Base-by-base conservation (phyloP, 2,888 invertebrate species). In the Meiosimyza decipiens region DNA sequence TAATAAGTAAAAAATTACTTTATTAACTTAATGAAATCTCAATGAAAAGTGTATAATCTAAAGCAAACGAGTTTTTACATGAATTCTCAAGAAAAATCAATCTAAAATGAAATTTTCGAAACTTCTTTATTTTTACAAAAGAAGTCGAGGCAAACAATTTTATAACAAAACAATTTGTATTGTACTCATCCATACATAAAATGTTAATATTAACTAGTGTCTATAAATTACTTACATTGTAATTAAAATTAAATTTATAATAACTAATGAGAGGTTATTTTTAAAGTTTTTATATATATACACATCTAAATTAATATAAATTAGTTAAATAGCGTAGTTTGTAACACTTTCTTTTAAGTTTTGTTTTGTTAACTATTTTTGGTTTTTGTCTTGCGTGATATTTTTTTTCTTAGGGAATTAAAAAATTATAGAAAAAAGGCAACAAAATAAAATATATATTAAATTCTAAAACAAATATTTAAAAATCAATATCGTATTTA, bases 31-130 rank as follows among this genome's bases (percentile, higher is more conserved):
- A 40, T 40, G 9, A 40, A 40, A 40, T 40, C 40, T 40, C 40
- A 40, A 40, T 4, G 9, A 40, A 40, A 40, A 40, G 9, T 40
- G 12, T 2, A 15, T 22, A n/a, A 16, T 18, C 16, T 55, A 12
- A 55, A 55, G 70, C 74, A n/a, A 75, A 77, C 67, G 73, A 73
- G 55, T 75, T 73, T 75, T 78, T 77, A 75, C 74, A 73, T 73
- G 73, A 73, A 64, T 59, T 22, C 60, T 66, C 64, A 64, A 47
- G 40, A 50, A 64, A 50, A 40, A 13, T 62, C 15, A 62, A 11
- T 15, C 47, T 5, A 55, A 55, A 16, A n/a, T 55, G 0, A 11
- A n/a, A 47, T 49, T 51, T 55, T 55, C 50, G 13, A 63, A 63
- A 33, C 69, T 55, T 64, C 40, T 64, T 73, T 69, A 63, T 73